Conservation (phyloP, 2,113 vertebrate species). For the Muntiacus reevesi region DNA sequence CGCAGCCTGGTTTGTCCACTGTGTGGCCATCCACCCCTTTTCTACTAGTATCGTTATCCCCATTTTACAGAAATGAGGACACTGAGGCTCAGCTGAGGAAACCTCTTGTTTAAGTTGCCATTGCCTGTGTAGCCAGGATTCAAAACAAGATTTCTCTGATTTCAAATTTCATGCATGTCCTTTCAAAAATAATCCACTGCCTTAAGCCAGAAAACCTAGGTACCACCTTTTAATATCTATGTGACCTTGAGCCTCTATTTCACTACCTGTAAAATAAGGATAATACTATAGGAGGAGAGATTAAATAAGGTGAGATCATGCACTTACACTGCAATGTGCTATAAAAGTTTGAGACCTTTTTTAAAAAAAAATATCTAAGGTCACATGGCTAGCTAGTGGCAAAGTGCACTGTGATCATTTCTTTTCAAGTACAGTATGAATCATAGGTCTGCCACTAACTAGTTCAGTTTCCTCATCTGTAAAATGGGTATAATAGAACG, state of each 20-base stretch:
- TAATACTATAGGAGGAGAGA: background rate
- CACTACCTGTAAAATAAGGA: background rate
- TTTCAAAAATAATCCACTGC: background rate
- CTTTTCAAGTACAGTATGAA: background rate
- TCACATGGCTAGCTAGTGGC: background rate
- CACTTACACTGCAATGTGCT: background rate
- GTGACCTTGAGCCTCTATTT: background rate
- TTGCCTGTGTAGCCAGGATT: background rate
- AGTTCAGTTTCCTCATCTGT: background rate
- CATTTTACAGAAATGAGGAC: background rate
- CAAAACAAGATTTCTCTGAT: background rate
- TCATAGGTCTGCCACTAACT: background rate
- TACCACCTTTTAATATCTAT: background rate
- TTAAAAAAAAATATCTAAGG: background rate
- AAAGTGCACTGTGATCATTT: background rate
- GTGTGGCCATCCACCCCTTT: rapidly evolving
- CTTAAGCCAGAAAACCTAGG: background rate
- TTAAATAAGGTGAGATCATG: background rate
- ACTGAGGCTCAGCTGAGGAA: background rate
- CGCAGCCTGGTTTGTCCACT: background rate
- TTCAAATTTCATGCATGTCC: background rate
- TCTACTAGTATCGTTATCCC: background rate
- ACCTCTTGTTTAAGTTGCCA: background rate
- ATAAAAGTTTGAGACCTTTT: background rate
- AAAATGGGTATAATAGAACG: background rate